phyloP scores from a whole-genome alignment of 2,797 vertebrate species.

The Orientallactaga sibirica region DNA sequence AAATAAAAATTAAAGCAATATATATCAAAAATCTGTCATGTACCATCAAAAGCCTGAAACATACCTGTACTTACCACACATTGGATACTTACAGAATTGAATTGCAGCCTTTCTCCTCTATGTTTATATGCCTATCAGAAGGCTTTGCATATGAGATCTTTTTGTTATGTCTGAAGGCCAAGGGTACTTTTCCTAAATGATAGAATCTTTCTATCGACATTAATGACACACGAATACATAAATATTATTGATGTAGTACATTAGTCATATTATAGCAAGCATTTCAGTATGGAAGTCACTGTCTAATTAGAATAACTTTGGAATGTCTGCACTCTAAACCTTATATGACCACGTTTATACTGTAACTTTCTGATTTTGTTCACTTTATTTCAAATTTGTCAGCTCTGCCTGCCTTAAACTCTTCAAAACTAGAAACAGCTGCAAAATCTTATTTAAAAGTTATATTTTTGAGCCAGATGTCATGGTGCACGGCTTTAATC shows the following conservation, averaged over 20 bases:
- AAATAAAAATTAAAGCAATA: not conserved
- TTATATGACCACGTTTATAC: not conserved
- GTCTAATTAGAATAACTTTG: not conserved
- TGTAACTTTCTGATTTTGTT: conserved; percentile 17
- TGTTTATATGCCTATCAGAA: not conserved
- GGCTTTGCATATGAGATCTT: not conserved
- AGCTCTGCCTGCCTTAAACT: not conserved
- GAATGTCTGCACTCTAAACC: not conserved
- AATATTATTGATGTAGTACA: not conserved
- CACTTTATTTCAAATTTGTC: not conserved
- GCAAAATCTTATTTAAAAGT: not conserved
- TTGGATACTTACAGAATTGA: no score
- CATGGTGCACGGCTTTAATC: no score
- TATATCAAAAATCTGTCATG: not conserved
- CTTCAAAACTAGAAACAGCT: not conserved
- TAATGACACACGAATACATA: no score
- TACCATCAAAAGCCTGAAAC: not conserved
- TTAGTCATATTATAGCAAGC: not conserved
- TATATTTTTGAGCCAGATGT: not conserved
- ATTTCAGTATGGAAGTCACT: not conserved
- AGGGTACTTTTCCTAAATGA: not conserved
- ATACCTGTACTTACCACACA: not conserved
- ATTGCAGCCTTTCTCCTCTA: not conserved
- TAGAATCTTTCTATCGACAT: not conserved
- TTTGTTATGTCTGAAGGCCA: not conserved